Evolutionary conservation across 2,888 invertebrate genomes (phyloP).

Genomic region (Crematogaster levior): DNA sequence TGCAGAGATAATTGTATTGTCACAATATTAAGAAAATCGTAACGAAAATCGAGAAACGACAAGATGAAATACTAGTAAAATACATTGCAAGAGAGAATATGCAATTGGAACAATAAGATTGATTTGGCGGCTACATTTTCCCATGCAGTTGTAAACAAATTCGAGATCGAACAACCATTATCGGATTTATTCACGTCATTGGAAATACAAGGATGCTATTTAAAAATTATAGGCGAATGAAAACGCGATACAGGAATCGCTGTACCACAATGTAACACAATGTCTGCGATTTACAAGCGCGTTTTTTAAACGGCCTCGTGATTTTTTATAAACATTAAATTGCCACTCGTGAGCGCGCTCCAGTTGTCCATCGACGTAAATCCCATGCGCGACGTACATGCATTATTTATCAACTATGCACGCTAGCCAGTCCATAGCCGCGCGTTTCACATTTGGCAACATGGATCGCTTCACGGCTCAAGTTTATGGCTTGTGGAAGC

Average conservation of each 20-base stretch:
- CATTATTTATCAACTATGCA: constrained; percentile 73
- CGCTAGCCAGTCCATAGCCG: constrained; percentile 34
- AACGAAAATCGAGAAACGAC: not conserved
- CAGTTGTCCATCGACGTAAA: constrained; percentile 31
- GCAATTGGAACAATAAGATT: not conserved
- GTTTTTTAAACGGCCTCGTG: not conserved
- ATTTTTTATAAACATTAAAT: constrained; percentile 33
- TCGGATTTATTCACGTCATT: constrained; percentile 38
- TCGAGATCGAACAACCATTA: constrained; percentile 26
- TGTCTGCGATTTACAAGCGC: not conserved
- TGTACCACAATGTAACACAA: not conserved
- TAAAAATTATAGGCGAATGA: constrained; percentile 27
- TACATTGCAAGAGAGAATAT: not conserved
- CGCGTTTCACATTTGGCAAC: constrained; percentile 71
- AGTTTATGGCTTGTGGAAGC: constrained; percentile 78
- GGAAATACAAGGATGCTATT: constrained; percentile 16
- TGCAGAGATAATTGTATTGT: not conserved
- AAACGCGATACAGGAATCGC: not conserved
- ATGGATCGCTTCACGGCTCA: constrained; percentile 69
- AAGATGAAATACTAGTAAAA: constrained; percentile 6
- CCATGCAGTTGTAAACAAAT: constrained; percentile 21
- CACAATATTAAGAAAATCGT: not conserved
- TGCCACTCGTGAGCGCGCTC: not conserved
- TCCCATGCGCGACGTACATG: constrained; percentile 53
- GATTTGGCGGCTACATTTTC: constrained; percentile 8